Percentiles rank a stretch among this genome's conserved stretches.
Evolutionary conservation across 2,113 vertebrate species (phyloP).

Genomic region (Coturnix japonica): DNA sequence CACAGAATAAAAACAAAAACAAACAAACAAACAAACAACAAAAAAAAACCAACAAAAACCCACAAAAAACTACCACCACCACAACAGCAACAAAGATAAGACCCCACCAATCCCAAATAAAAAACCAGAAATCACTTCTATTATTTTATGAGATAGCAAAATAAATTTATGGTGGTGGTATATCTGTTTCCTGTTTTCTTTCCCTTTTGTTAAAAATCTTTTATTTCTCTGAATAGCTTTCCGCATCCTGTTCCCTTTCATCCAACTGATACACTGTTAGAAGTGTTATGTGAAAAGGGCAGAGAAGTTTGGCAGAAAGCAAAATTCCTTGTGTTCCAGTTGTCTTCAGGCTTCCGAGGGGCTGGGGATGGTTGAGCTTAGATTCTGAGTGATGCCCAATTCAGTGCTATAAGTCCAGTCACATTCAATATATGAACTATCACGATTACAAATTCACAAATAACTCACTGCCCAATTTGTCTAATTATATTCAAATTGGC

Average conservation of each 20-base stretch:
- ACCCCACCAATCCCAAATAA: background rate
- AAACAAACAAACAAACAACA: too few species aligned
- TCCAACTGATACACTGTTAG: background rate
- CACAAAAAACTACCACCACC: too few species aligned
- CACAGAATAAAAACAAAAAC: background rate
- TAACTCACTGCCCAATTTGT: background rate
- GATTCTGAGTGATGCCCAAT: background rate
- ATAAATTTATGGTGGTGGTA: accelerated
- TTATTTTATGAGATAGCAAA: background rate
- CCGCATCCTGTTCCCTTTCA: background rate
- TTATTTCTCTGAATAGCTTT: background rate
- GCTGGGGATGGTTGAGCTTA: background rate
- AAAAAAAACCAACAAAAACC: background rate
- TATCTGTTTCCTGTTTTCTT: background rate
- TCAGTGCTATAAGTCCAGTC: background rate
- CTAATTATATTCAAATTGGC: background rate
- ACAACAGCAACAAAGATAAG: accelerated
- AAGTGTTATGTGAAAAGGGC: background rate
- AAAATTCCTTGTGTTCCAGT: background rate
- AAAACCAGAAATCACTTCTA: background rate
- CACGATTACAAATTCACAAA: background rate
- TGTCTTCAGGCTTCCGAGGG: background rate
- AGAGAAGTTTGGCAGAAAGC: background rate
- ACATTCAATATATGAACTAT: background rate
- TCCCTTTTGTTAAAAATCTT: background rate